Conservation (phyloP, 2,888 invertebrate genomes). For the Carterocephalus palaemon region DNA sequence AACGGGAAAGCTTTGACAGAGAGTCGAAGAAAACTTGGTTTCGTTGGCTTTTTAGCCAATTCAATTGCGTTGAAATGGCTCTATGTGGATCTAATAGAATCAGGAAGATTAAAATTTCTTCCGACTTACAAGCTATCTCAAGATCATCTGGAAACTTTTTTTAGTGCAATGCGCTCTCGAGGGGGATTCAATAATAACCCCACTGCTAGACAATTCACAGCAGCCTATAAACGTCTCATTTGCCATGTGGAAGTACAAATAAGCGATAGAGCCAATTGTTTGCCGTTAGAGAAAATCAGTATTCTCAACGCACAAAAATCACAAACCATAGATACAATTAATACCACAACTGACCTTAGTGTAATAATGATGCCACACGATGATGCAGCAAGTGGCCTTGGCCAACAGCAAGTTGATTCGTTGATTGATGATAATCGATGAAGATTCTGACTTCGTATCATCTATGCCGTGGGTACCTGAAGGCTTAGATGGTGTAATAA, state of each 20-base stretch:
- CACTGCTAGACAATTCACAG: conserved; percentile 26
- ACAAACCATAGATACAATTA: conserved; percentile 9
- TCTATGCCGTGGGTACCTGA: conserved; percentile 19
- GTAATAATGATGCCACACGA: conserved; percentile 11
- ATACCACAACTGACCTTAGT: conserved; percentile 10
- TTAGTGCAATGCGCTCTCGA: conserved; percentile 18
- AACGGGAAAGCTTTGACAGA: not conserved
- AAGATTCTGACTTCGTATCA: conserved; percentile 15
- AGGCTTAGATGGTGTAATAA: conserved; percentile 17
- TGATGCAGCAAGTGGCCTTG: conserved; percentile 7
- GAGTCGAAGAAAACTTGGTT: conserved; percentile 15
- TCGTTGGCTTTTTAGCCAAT: conserved; percentile 14
- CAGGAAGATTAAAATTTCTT: conserved; percentile 22
- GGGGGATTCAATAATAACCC: conserved; percentile 28
- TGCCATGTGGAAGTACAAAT: conserved; percentile 21
- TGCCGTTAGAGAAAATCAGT: conserved; percentile 25
- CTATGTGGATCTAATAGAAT: conserved; percentile 17
- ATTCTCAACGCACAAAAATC: conserved; percentile 14
- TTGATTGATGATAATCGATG: conserved; percentile 7
- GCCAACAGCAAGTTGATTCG: too few relatives aligned
- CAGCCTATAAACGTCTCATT: conserved; percentile 28
- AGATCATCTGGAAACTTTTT: conserved; percentile 19
- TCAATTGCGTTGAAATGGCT: conserved; percentile 15
- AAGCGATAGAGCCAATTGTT: conserved; percentile 23
- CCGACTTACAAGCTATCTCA: conserved; percentile 23